phyloP scores from a whole-genome alignment of 2,797 vertebrate species.

The Neosilurus mollespiculum region DNA sequence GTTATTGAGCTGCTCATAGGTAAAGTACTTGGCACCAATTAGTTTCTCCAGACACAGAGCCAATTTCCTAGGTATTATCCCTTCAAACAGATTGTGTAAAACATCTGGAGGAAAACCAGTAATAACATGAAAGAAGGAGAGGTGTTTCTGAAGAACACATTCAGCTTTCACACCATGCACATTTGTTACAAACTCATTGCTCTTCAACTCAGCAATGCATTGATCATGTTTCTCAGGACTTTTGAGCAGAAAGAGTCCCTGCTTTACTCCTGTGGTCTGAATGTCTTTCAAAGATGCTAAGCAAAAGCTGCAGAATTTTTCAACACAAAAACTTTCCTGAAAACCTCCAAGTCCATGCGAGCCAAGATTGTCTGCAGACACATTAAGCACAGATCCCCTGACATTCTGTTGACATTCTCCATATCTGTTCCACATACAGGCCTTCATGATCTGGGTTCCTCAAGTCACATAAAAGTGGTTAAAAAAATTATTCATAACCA shows the following conservation, averaged over 20 bases:
- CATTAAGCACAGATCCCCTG: conserved; percentile 27
- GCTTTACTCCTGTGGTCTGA: conserved; percentile 13
- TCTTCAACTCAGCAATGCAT: conserved; percentile 15
- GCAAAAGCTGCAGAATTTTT: conserved; percentile 36
- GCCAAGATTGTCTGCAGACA: conserved; percentile 41
- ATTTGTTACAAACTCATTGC: neutral
- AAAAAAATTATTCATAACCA: conserved; percentile 18
- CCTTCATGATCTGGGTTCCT: conserved; percentile 20
- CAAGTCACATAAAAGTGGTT: conserved; percentile 13
- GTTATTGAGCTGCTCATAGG: conserved; percentile 41
- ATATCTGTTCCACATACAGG: conserved; percentile 18
- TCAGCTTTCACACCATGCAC: conserved; percentile 29
- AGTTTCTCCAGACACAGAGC: conserved; percentile 41
- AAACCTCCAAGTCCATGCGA: conserved; percentile 35
- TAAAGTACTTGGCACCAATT: conserved; percentile 53
- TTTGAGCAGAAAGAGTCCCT: conserved; percentile 14
- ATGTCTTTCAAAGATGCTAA: conserved; percentile 28
- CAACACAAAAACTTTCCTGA: conserved; percentile 31
- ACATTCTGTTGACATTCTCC: conserved; percentile 11
- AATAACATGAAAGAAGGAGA: neutral
- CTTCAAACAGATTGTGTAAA: conserved; percentile 2
- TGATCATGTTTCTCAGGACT: neutral
- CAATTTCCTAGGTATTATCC: conserved; percentile 45
- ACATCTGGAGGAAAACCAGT: conserved; percentile 24
- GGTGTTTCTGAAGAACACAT: conserved; percentile 31